Evolutionary conservation across 1,140 invertebrate species (phyloP).

Genomic region (Meloidogyne hapla): DNA sequence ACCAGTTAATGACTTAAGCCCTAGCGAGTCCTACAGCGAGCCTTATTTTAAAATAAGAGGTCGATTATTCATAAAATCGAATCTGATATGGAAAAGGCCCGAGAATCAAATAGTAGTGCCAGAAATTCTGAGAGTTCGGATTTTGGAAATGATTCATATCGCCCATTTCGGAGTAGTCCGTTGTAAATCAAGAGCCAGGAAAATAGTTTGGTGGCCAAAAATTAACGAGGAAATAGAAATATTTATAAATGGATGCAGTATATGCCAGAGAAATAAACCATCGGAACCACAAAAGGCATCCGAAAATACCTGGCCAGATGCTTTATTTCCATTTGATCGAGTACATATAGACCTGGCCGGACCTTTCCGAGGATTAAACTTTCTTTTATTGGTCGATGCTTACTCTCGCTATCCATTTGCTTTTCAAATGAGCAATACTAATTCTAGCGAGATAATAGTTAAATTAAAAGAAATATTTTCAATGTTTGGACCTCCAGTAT

Average conservation of each 20-base stretch:
- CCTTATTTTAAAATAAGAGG: conserved; percentile 4
- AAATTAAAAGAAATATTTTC: not conserved
- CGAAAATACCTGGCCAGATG: not conserved
- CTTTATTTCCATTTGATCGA: not conserved
- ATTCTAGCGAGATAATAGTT: not conserved
- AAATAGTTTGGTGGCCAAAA: conserved; percentile 1
- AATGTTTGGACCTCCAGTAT: conserved; percentile 3
- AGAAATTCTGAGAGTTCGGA: not conserved
- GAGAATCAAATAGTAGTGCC: not conserved
- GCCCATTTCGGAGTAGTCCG: conserved; percentile 7
- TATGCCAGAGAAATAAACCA: not conserved
- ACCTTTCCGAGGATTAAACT: not conserved
- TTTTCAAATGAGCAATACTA: not conserved
- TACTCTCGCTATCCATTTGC: not conserved
- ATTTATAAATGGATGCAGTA: not conserved
- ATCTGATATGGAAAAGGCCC: not conserved
- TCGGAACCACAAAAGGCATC: not conserved
- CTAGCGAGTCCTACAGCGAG: no score
- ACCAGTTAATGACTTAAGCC: no score
- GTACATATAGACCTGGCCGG: conserved; percentile 23
- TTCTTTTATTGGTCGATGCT: not conserved
- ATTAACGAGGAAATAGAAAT: not conserved
- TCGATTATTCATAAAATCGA: not conserved
- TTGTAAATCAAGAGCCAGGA: not conserved
- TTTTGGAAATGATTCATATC: not conserved